A percentile compares a stretch with the other conserved stretches of the same genome.
These are phyloP conservation scores for Lepidurus couesii DNA, from an alignment of 1,140 invertebrate genomes.

Conservation along the genomic window DNA sequence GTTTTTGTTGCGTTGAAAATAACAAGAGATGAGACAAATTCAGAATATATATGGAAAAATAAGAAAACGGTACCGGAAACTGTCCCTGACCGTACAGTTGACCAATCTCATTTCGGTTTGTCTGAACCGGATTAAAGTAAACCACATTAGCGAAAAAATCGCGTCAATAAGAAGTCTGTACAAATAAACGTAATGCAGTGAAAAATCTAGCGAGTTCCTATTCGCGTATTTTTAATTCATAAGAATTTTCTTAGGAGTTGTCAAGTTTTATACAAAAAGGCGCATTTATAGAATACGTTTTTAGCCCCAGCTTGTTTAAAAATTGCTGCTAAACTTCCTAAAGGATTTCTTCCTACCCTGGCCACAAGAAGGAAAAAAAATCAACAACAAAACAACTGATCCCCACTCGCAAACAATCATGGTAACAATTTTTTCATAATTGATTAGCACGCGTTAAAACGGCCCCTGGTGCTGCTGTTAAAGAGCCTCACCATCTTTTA, in stretches of 20 bases:
- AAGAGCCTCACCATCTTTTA: background rate
- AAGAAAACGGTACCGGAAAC: background rate
- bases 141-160: background rate
- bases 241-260: slow-evolving; percentile 15
- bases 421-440: background rate
- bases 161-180: background rate
- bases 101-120: background rate
- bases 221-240: slow-evolving; percentile 7
- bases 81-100: background rate
- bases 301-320: background rate
- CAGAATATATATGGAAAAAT: background rate
- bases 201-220: slow-evolving; percentile 10
- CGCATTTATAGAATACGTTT: slow-evolving; percentile 5
- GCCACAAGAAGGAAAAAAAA: background rate
- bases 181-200: background rate
- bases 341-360: background rate
- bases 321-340: background rate
- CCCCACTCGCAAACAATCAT: slow-evolving; percentile 2
- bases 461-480: background rate
- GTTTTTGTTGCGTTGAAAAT: background rate
- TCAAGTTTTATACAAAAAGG: background rate
- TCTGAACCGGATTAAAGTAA: background rate
- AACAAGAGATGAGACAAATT: background rate
- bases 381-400: slow-evolving; percentile 13
- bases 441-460: slow-evolving; percentile 7